These are phyloP conservation scores for Mobula hypostoma DNA, from an alignment of 2,113 vertebrate species.

Conservation along the genomic window DNA sequence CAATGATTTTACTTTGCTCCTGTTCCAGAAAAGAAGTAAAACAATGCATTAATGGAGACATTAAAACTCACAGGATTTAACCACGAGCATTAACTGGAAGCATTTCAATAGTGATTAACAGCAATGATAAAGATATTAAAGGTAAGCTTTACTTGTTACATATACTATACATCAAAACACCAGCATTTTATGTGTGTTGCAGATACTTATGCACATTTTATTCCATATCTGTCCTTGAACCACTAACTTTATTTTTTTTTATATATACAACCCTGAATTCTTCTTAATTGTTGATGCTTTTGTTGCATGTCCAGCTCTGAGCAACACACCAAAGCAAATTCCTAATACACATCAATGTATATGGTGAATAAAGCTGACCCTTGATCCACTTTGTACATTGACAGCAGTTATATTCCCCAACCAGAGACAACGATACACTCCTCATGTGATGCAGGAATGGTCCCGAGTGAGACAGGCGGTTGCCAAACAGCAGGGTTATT, in stretches of 20 bases:
- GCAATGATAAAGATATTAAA: neutral
- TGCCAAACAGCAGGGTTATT: neutral
- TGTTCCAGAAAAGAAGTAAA: constrained; percentile 37
- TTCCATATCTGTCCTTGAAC: no score
- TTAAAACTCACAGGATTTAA: neutral
- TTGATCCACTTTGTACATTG: neutral
- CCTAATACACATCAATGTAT: no score
- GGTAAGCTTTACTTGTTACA: no score
- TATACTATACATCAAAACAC: no score
- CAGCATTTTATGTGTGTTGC: no score
- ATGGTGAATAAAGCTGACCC: neutral
- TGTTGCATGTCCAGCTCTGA: no score
- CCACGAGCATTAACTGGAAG: neutral
- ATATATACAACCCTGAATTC: no score
- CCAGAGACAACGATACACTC: neutral
- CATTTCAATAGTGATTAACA: neutral
- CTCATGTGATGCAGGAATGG: neutral
- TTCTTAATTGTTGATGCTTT: no score
- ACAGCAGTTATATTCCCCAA: neutral
- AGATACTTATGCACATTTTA: no score
- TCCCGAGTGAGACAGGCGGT: no score
- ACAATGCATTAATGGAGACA: neutral
- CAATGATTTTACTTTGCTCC: constrained; percentile 75
- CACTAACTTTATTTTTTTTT: no score
- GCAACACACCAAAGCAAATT: no score